phyloP scores from a whole-genome alignment of 1,140 invertebrate species.

The Muscidifurax raptorellus region DNA sequence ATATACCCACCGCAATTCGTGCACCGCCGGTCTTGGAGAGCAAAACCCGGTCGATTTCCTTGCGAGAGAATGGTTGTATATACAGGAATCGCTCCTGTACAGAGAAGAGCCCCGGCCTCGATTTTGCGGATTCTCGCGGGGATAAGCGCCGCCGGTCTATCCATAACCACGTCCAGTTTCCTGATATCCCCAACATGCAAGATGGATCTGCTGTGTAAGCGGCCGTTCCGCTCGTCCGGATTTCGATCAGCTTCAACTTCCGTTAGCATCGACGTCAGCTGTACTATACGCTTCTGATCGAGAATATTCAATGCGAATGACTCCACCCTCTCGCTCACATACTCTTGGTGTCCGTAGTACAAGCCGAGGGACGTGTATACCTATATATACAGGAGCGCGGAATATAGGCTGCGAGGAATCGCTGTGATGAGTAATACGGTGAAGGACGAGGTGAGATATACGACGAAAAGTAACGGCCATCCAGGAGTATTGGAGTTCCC shows the following conservation, averaged over 20 bases:
- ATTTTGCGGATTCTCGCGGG: slow-evolving; percentile 8
- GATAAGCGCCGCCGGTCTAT: not conserved
- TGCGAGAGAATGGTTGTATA: too few relatives aligned
- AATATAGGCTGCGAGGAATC: slow-evolving; percentile 1
- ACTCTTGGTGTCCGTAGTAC: too few relatives aligned
- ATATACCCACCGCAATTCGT: not conserved
- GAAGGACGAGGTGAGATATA: not conserved
- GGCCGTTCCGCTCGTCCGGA: slow-evolving; percentile 1
- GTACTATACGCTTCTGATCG: not conserved
- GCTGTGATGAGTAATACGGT: not conserved
- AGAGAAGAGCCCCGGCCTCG: not conserved
- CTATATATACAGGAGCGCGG: too few relatives aligned
- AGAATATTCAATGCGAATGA: slow-evolving; percentile 9
- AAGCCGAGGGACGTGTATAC: not conserved
- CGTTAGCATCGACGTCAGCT: not conserved
- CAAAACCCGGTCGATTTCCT: not conserved
- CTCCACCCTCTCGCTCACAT: not conserved
- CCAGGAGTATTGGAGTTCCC: too few relatives aligned
- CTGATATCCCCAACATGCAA: slow-evolving; percentile 7
- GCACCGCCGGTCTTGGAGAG: not conserved
- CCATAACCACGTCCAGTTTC: not conserved
- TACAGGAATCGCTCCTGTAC: too few relatives aligned
- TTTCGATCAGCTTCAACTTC: slow-evolving; percentile 32
- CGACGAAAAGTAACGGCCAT: too few relatives aligned
- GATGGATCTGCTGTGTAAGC: slow-evolving; percentile 8